Evolutionary conservation across 2,888 invertebrate genomes (phyloP), one percentile per base, ranked within the genome.

Genomic region (Agrotis exclamationis): DNA sequence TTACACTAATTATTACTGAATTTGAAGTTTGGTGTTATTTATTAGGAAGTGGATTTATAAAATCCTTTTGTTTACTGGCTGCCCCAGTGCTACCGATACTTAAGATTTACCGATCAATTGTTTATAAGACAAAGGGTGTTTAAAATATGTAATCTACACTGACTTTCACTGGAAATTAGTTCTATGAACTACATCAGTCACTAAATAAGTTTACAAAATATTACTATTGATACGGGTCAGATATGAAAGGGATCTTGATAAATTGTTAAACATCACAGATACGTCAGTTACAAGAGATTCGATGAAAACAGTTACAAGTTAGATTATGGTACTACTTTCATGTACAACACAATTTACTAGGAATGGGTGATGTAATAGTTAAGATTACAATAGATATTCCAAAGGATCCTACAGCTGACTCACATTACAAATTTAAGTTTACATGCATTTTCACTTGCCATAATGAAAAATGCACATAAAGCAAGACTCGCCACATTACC

Each of bases 191-290:
- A 76, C 65, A 54, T 72, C 75, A 80, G 67, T 82, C 76, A 74
- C 82, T 84, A 84, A 77, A 82, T 69, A 75, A 76, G 70, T 79
- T 77, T 78, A 80, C 66, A 80, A 85, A 85, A 82, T 83, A 83
- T 76, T 67, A 63, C 77, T 80, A 85, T 85, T 72, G 74, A 85
- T 76, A 77, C 72, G 63, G 71, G 67, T 79, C 66, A 70, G 82
- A 85, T 85, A 83, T 84, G 84, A 84, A n/a, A 64, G 78, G 82
- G 81, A 74, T 71, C 63, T 59, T 77, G 83, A 82, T 85, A 83
- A 79, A 85, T 84, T 76, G 77, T 81, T 74, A 70, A 76, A 82
- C 84, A 87, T 87, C 86, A 87, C 86, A 86, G 86, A 86, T 85
- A 80, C 75, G 83, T 85, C 83, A 80, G 77, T 85, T 81, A 76